phyloP scores from a whole-genome alignment of 2,797 vertebrate genomes.

The Pseudochaenichthys georgianus region DNA sequence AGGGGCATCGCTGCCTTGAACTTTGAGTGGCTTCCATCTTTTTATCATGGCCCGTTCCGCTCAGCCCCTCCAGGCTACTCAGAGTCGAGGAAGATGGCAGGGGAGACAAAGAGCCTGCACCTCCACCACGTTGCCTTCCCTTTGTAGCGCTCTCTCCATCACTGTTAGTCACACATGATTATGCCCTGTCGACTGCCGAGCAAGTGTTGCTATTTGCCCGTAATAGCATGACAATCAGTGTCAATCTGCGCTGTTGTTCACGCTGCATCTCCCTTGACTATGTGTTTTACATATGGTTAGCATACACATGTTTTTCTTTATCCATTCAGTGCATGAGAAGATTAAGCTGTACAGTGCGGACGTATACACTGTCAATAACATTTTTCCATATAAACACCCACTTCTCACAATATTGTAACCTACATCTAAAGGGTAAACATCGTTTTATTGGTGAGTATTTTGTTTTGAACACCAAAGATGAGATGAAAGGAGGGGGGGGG shows the following conservation, averaged over 20 bases:
- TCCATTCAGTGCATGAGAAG: conserved; percentile 33
- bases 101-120: conserved; percentile 78
- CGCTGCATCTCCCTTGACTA: conserved; percentile 57
- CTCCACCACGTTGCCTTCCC: conserved; percentile 73
- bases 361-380: conserved; percentile 40
- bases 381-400: conserved; percentile 51
- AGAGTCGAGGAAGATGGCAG: conserved; percentile 72
- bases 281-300: conserved; percentile 80
- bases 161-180: conserved; percentile 84
- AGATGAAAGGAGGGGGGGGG: conserved; percentile 18
- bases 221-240: conserved; percentile 86
- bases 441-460: conserved; percentile 37
- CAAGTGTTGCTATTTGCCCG: conserved; percentile 86
- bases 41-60: conserved; percentile 76
- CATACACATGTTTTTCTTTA: conserved; percentile 57
- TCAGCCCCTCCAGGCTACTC: conserved; percentile 72
- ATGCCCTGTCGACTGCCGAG: conserved; percentile 77
- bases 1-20: conserved; percentile 83
- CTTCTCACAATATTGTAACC: conserved; percentile 37
- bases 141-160: conserved; percentile 79
- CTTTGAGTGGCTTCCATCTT: conserved; percentile 85
- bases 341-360: conserved; percentile 4
- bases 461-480: conserved; percentile 49
- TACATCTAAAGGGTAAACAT: conserved; percentile 56
- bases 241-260: conserved; percentile 73